Evolutionary conservation across 1,140 invertebrate genomes (phyloP), one percentile per base, ranked within the genome.

Genomic region (Hylaeus anthracinus): DNA sequence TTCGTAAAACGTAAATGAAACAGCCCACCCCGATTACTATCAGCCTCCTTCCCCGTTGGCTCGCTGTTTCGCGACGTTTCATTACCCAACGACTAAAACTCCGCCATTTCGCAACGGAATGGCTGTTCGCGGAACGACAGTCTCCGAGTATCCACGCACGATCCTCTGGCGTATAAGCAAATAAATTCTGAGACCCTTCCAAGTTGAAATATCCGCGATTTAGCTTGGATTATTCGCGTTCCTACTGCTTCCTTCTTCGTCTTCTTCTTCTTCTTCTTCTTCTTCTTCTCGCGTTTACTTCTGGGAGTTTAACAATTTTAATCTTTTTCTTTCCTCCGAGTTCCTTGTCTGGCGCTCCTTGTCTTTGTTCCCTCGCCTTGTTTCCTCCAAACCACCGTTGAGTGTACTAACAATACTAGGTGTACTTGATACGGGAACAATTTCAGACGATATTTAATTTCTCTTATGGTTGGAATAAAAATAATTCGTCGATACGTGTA

Each of bases 1-100:
- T 79, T 88, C 83, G 79, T 89, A 85, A 90, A 85, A 89, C 81
- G 88, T 82, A 87, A 90, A 88, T 84, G 86, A 87, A 88, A 91
- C 79, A 78, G 80, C 76, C 88, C 85, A 88, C 86, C 85, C 86
- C 26, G 84, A 88, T 89, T 89, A 88, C 82, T 41, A 75, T 39
- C 61, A 12, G 66, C 14, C 1, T 37, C 8, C 10, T 58, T 39
- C 45, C 39, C 5, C 26, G 58, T 15, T 37, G n/a, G 26, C 37
- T 9, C 56, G 12, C 39, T 48, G 10, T 48, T 6, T 43, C 37
- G 53, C 39, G 43, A 63, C 66, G n/a, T 72, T 78, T 78, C 45
- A 82, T n/a, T 60, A n/a, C 60, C 60, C 41, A 61, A 12, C 63
- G 15, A 63, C 37, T 51, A 63, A 41, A 45, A 81, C n/a, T 76